These are phyloP conservation scores for Drosophila watanabei DNA, from an alignment of 1,140 invertebrate species.

Conservation along the genomic window DNA sequence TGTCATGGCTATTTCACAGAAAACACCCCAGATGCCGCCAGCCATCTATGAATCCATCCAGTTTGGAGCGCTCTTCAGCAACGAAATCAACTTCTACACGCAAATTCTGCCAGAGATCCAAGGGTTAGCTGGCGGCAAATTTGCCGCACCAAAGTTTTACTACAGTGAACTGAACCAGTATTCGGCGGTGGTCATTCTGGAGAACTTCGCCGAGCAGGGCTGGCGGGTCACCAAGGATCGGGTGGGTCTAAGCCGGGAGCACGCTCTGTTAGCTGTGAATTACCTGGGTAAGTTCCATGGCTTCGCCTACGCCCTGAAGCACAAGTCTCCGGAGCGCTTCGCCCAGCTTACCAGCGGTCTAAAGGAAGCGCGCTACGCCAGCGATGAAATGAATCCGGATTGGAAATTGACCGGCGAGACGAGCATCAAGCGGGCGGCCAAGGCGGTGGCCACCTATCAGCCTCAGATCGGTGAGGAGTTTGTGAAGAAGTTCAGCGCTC, in stretches of 20 bases:
- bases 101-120: slow-evolving; percentile 67
- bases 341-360: slow-evolving; percentile 42
- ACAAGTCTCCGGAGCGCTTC: slow-evolving; percentile 51
- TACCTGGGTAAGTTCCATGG: slow-evolving; percentile 77
- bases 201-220: slow-evolving; percentile 62
- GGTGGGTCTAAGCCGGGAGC: slow-evolving; percentile 50
- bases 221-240: slow-evolving; percentile 70
- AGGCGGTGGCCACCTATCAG: slow-evolving; percentile 40
- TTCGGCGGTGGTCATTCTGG: slow-evolving; percentile 59
- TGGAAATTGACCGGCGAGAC: slow-evolving; percentile 34
- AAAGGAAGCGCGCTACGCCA: slow-evolving; percentile 62
- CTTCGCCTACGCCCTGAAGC: slow-evolving; percentile 67
- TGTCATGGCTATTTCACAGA: slow-evolving; percentile 39
- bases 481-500: slow-evolving; percentile 29
- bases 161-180: slow-evolving; percentile 58
- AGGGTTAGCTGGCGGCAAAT: slow-evolving; percentile 24
- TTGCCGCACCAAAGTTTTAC: slow-evolving; percentile 68
- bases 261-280: slow-evolving; percentile 57
- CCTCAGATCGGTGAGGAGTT: slow-evolving; percentile 66
- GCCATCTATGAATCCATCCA: slow-evolving; percentile 54
- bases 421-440: slow-evolving; percentile 25
- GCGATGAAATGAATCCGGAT: background rate
- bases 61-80: slow-evolving; percentile 67
- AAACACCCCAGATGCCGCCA: slow-evolving; percentile 66
- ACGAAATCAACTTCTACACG: slow-evolving; percentile 72